Base-by-base conservation (phyloP, 92 coral and sea anemone genomes). In the Diadumene lineata region DNA sequence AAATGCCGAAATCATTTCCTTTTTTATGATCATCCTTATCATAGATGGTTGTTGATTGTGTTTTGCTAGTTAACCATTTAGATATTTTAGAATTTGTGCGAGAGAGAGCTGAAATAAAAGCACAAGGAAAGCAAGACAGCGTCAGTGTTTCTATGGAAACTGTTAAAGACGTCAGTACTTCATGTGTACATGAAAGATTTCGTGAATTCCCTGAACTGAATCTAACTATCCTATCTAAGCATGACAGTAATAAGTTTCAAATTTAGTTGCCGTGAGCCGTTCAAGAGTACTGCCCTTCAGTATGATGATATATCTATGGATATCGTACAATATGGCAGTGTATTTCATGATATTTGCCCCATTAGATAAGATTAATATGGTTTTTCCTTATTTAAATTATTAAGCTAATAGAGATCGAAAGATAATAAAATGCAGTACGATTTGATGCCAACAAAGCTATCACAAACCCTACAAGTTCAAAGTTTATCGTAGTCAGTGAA, bases 341-440 rank as follows among this genome's bases (percentile, higher is more conserved):
- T 53, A 53, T 53, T 53, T 53, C 58, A 53, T 3, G 58, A 63
- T 63, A 34, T 63, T 29, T 3, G 68, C 0, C 16, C 31, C 7
- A 2, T 10, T 21, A 26, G 58, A 44, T 80, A 44, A 80, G 69
- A 51, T 68, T 57, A 64, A 78, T 67, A 34, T 68, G 38, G 9
- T 43, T 50, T 76, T 58, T 72, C 64, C 32, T 30, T 80, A 53
- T 80, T 72, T 51, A 56, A 18, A 34, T 60, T 32, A 56, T 56
- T 32, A 72, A 72, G 77, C 50, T 43, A 72, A 72, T 72, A 72
- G 38, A 56, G 77, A 72, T 72, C 57, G 25, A 68, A 26, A 11
- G 1, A 28, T 53, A 53, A 53, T 2, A 26, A 21, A 24, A 26
- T 26, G 30, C 7, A 22, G 48, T 38, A 4, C 13, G 13, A 6